Base-by-base conservation (phyloP, 2,888 invertebrate genomes). In the Torymus aiolomorphi region DNA sequence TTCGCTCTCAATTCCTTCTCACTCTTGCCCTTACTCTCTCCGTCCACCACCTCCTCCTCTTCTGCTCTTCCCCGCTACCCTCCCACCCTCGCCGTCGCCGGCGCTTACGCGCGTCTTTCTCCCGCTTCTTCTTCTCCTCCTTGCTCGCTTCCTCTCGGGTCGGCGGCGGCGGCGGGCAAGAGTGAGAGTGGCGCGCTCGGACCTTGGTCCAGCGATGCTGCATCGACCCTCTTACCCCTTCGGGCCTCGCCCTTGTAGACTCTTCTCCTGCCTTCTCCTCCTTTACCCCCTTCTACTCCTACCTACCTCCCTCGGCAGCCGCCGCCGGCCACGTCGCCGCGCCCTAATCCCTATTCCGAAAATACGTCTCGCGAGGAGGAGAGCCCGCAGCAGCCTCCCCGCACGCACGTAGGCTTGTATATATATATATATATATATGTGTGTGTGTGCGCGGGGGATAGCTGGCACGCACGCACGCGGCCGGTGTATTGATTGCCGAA, bases 321-420 rank as follows among this genome's bases (percentile, higher is more conserved):
- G 42, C 42, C 42, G 24, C 84, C 85, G 85, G 82, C 85, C 86
- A 85, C 89, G 87, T 87, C 87, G 88, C 89, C 88, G 88, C 89
- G 88, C 89, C 89, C 89, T 88, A 88, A 89, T 89, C 88, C 86
- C 84, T 84, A 86, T 86, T 87, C 86, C 88, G 86, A 88, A 89
- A 88, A 88, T 88, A 87, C 88, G 84, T 84, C 86, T 85, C 87
- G 78, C 52, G 77, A 1, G n/a, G 81, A 82, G 75, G 83, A 83
- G 81, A 70, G 24, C 65, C 2, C 57, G 1, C 72, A 42, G 8
- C 42, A 42, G 42, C 42, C 8, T 42, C 18, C 54, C 8, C 18
- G 14, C 65, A n/a, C 57, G 42, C 42, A 42, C 42, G 42, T 42
- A 31, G 24, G n/a, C n/a, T n/a, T n/a, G 24, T 31, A 31, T 24